Base-by-base conservation (phyloP, 1,140 invertebrate genomes). In the Triops longicaudatus region DNA sequence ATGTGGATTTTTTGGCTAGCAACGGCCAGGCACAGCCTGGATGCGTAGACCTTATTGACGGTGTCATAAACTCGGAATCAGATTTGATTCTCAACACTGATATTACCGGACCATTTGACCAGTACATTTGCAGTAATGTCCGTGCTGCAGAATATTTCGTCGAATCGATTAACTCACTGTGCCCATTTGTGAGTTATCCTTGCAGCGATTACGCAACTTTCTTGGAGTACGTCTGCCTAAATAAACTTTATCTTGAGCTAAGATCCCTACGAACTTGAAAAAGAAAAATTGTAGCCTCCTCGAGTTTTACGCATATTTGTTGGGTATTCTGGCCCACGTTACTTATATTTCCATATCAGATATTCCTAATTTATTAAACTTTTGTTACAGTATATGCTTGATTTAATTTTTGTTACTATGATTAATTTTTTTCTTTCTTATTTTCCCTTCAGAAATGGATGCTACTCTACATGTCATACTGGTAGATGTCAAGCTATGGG, bases 1-100 rank as follows among this genome's bases (percentile, higher is more conserved):
- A 92, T 79, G 86, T 91, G 0, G 91, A 93, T 81, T 91, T 91
- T 82, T 93, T 89, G 79, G 88, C 89, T 0, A 93, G 93, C 79
- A 91, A 91, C 14, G 91, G 91, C 0, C 84, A 85, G 72, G 84
- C 88, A 76, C 91, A 93, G 81, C 90, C 91, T 0, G 91, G 91
- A 0, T 93, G 91, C 77, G 83, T 78, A 1, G 86, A 88, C 28
- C 63, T 50, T 14, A 17, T 78, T 72, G 26, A 78, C 75, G 22
- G 73, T 22, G 42, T 78, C 11, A 72, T 77, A 0, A 73, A 27
- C 1, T 73, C 63, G 9, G 27, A 63, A n/a, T 63, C 72, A 7
- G 76, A 77, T n/a, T 73, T 77, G 71, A 72, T 77, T 26, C 28
- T 27, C 17, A 73, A 43, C 63, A 73, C 76, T 26, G 72, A 73